Evolutionary conservation across 2,888 invertebrate species (phyloP), one percentile per base, ranked within the genome.

Genomic region (Mesoligia furuncula): DNA sequence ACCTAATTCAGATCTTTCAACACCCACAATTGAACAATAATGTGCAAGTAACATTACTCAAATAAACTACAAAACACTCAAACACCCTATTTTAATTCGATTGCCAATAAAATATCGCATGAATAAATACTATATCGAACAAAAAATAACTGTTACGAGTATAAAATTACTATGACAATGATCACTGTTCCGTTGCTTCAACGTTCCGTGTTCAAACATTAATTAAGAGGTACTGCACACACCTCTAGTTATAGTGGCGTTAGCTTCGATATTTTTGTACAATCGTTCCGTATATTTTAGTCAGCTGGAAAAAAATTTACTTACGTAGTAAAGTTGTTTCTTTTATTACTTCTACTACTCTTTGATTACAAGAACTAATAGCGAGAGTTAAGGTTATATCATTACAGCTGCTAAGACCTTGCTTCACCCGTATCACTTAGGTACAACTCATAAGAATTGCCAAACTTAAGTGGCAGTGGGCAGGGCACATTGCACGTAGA

Each of bases 161-260:
- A 72, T 74, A 75, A 80, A 83, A 83, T 88, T 75, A 77, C 86
- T 57, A 70, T 80, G 48, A 80, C 79, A 68, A 77, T 76, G 73
- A 75, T 73, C 73, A 70, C 57, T 71, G 71, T 66, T 71, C 68
- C 69, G 59, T 75, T 68, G 39, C 59, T 51, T 17, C n/a, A 20
- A 15, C 79, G 81, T 79, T 78, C 65, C 67, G 65, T 85, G 79
- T 76, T 81, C 85, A 85, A 88, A 86, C 83, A 82, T 83, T 83
- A 88, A 88, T 89, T 87, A 88, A 85, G 84, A 84, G 83, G 80
- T 71, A 77, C 81, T 78, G 81, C 83, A 75, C 66, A 72, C 36
- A 31, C 54, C 39, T 62, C 48, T 72, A 72, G 65, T 9, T 75
- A 13, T 59, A 51, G 54, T 36, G 17, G 31, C 13, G 42, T 57